Evolutionary conservation across 2,113 vertebrate species (phyloP), one percentile per base, ranked within the genome.

Genomic region (Paramisgurnus dabryanus): DNA sequence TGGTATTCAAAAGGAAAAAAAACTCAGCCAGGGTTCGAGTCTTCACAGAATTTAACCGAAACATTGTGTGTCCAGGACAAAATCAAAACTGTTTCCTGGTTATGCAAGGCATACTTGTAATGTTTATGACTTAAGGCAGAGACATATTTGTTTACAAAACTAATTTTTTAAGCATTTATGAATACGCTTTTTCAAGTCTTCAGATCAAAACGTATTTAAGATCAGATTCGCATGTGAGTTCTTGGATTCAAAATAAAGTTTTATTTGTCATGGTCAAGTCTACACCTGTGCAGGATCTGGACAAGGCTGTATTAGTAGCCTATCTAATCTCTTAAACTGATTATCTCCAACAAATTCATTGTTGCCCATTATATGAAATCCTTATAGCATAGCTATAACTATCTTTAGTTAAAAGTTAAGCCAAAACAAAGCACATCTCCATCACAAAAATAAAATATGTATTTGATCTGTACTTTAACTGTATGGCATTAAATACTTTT

Each of bases 311-410:
- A 45, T 45, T 73, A 18, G 27, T 3, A 34, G 27, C 27, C 4
- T 58, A 73, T 60, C 39, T 74, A 74, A 74, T 74, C 71, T 74
- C 71, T 45, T 74, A 27, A 74, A 61, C 55, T 15, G 40, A 74
- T 74, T 45, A 61, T 27, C 40, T 74, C 40, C 17, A 11, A 11
- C 13, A 15, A 60, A 34, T 22, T 60, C n/a, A 1, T 13, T 60
- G 55, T 72, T 22, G 45, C 8, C 17, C 7, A 70, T 34, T 45
- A 17, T 74, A 45, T 22, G 40, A 60, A 22, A 43, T 13, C 40
- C 39, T 41, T 69, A 1, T 13, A 58, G n/a, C 55, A 22, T 60
- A 22, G 22, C 22, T 22, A 69, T 22, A 69, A 53, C 67, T 27
- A 15, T 34, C 7, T 27, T 4, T 27, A 15, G 41, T 4, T 9